Percentiles rank a stretch among this genome's conserved stretches.
Conservation (phyloP, 2,888 invertebrate species). For the Leptopilina syphax region DNA sequence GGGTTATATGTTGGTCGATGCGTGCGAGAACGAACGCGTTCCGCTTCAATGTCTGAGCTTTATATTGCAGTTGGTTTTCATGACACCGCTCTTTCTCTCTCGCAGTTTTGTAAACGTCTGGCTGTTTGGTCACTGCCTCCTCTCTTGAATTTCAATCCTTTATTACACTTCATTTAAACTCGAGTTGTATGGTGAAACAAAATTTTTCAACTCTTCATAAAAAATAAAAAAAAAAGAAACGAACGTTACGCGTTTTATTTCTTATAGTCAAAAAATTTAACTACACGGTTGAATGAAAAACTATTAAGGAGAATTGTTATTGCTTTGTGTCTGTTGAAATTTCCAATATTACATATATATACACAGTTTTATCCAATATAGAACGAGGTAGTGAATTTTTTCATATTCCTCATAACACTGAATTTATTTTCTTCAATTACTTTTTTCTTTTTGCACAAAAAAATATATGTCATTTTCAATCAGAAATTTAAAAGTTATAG, state of each 20-base stretch:
- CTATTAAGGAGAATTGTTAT: constrained; percentile 14
- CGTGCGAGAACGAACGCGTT: constrained; percentile 34
- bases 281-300: constrained; percentile 24
- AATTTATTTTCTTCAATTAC: no score
- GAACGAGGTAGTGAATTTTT: no score
- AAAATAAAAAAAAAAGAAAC: background rate
- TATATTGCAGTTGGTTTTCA: constrained; percentile 39
- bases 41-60: constrained; percentile 31
- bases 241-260: constrained; percentile 2
- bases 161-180: constrained; percentile 29
- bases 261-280: constrained; percentile 9
- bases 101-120: constrained; percentile 32
- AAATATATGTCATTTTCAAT: no score
- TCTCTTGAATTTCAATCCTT: constrained; percentile 30
- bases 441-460: no score
- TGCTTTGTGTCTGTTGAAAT: background rate
- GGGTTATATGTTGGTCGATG: constrained; percentile 9
- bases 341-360: background rate
- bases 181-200: background rate
- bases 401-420: no score
- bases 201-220: constrained; percentile 28
- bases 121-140: constrained; percentile 36
- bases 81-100: constrained; percentile 23
- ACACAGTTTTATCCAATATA: background rate
- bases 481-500: no score